A percentile compares a stretch with the other conserved stretches of the same genome.
These are phyloP conservation scores for Tragopan temminckii DNA, from an alignment of 2,797 vertebrate genomes.

Conservation along the genomic window DNA sequence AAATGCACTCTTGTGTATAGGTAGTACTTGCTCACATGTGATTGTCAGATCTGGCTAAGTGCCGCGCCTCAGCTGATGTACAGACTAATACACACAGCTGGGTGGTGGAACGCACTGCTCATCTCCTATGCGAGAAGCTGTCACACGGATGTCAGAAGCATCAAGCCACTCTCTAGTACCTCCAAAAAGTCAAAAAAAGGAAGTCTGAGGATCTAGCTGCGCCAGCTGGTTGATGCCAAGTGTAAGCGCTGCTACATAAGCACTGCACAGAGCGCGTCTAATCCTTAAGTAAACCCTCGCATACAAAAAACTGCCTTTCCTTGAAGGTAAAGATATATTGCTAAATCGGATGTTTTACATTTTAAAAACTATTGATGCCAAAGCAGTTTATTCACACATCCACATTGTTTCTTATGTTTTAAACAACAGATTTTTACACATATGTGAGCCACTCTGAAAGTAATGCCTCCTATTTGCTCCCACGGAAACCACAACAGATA, in stretches of 20 bases:
- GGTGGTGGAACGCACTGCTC: slow-evolving; percentile 82
- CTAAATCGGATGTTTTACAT: not conserved
- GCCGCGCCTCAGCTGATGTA: slow-evolving; percentile 63
- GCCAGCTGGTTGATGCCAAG: slow-evolving; percentile 75
- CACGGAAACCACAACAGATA: no score
- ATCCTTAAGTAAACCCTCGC: not conserved
- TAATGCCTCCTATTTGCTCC: no score
- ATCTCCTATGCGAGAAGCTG: slow-evolving; percentile 85
- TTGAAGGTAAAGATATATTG: not conserved
- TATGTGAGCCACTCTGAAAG: no score
- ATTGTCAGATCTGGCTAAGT: slow-evolving; percentile 80
- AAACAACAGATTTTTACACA: not conserved
- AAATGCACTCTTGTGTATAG: slow-evolving; percentile 81
- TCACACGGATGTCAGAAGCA: slow-evolving; percentile 91
- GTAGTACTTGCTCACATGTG: slow-evolving; percentile 58
- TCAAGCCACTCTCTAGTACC: slow-evolving; percentile 91
- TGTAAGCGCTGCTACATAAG: not conserved
- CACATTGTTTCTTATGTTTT: not conserved
- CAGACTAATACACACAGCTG: slow-evolving; percentile 83
- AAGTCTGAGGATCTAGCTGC: slow-evolving; percentile 73
- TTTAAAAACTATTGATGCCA: not conserved
- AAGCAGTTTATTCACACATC: not conserved
- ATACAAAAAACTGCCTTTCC: not conserved
- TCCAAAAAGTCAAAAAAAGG: slow-evolving; percentile 79
- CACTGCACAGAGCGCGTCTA: not conserved